These are phyloP conservation scores for Notodromas monacha DNA, from an alignment of 2,888 invertebrate genomes.

Conservation along the genomic window DNA sequence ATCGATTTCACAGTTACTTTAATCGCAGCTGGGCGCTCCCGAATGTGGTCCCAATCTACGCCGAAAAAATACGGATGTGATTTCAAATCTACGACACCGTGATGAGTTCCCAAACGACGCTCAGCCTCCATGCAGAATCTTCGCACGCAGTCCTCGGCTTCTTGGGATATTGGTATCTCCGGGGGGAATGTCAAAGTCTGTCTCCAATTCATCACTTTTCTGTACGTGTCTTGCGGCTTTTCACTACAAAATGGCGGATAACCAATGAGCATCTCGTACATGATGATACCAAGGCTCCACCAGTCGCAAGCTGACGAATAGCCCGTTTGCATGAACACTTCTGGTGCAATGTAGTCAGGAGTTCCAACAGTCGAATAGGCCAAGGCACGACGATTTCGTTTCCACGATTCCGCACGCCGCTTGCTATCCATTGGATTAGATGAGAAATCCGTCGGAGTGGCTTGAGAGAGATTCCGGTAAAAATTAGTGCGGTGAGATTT, in stretches of 20 bases:
- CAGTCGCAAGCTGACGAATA: conserved; percentile 95
- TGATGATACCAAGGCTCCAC: conserved; percentile 98
- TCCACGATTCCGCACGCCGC: conserved; percentile 94
- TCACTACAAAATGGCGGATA: conserved; percentile 99
- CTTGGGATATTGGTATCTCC: conserved; percentile 93
- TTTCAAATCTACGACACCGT: conserved; percentile 75
- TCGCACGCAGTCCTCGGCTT: conserved; percentile 31
- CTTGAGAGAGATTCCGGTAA: conserved; percentile 82
- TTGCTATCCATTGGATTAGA: conserved; percentile 79
- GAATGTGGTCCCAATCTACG: conserved; percentile 95
- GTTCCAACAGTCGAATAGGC: conserved; percentile 86
- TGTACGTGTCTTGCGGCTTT: conserved; percentile 81
- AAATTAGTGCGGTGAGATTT: conserved; percentile 96
- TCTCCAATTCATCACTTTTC: conserved; percentile 96
- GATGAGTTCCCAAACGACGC: conserved; percentile 53
- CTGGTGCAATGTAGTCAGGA: conserved; percentile 97
- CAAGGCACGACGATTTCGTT: conserved; percentile 72
- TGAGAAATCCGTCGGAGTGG: conserved; percentile 76
- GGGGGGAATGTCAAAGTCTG: conserved; percentile 94
- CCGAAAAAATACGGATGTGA: conserved; percentile 63
- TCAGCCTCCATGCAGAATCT: conserved; percentile 92
- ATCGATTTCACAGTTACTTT: conserved; percentile 90
- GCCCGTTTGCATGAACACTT: conserved; percentile 89
- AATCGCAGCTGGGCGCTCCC: conserved; percentile 90
- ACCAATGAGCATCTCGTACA: conserved; percentile 99